phyloP scores from a whole-genome alignment of 2,888 invertebrate species.

The Panorpa germanica region DNA sequence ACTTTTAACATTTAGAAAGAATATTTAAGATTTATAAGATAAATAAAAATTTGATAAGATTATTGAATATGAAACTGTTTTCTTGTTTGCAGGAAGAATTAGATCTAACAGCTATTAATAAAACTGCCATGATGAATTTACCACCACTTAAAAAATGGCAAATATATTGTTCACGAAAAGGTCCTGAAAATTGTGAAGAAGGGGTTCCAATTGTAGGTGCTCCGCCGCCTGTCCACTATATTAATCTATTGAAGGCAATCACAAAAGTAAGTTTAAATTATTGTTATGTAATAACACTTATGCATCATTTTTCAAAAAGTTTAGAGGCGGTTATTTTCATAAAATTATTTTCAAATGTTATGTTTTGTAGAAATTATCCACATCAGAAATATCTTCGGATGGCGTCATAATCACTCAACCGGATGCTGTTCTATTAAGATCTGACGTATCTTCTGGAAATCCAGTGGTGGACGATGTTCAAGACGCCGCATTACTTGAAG shows the following conservation, averaged over 20 bases:
- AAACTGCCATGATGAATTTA: constrained; percentile 83
- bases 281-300: not conserved
- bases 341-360: too few species aligned
- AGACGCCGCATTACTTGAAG: constrained; percentile 41
- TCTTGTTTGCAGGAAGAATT: constrained; percentile 55
- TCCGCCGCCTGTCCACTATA: constrained; percentile 78
- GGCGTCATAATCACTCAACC: too few species aligned
- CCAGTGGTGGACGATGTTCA: too few species aligned
- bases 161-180: constrained; percentile 79
- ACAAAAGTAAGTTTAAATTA: constrained; percentile 39
- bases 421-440: too few species aligned
- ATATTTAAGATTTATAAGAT: constrained; percentile 1
- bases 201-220: constrained; percentile 39
- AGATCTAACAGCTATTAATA: constrained; percentile 83
- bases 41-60: not conserved
- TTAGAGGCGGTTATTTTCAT: too few species aligned
- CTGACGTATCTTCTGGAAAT: too few species aligned
- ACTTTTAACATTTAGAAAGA: not conserved
- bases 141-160: constrained; percentile 96
- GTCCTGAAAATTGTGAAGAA: constrained; percentile 37
- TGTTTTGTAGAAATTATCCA: too few species aligned
- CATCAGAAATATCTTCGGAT: too few species aligned
- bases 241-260: constrained; percentile 69
- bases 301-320: too few species aligned
- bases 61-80: constrained; percentile 5